Evolutionary conservation across 2,113 vertebrate species (phyloP), one percentile per base, ranked within the genome.

Genomic region (Sitta europaea): DNA sequence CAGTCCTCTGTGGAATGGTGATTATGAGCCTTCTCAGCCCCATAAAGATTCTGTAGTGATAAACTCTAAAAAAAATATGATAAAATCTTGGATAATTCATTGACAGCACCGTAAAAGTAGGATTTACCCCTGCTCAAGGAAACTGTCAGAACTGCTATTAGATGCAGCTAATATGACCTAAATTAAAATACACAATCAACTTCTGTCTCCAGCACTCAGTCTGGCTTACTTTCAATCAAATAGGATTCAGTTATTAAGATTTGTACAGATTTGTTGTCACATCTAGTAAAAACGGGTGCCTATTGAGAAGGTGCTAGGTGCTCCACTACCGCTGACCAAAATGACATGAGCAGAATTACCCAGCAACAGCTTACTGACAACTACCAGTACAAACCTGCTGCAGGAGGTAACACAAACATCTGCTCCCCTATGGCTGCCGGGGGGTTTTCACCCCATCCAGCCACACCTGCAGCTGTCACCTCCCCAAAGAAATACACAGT

Each of bases 221-320:
- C 23, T 94, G 84, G 65, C 50, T 85, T 54, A 43, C 33, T 75
- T 84, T 81, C 76, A 91, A 65, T 61, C 58, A 87, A 72, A 91
- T 10, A 68, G 12, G 42, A 72, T 38, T 43, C 25, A 68, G 74
- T 68, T 55, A 88, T 81, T 85, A 68, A 47, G 36, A 87, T 89
- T 57, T 91, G 25, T 23, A 59, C 53, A 63, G 42, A 43, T 25
- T 29, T 74, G 9, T 57, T 94, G 63, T 75, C 53, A 72, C 48
- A 65, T 28, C 25, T 16, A 45, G 24, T 68, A 68, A 84, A 94
- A 92, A 92, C 5, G 10, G 12, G 47, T 92, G 57, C 16, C 83
- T 84, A 10, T 29, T 2, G 0, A 78, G 63, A 90, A 77, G 7
- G 43, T 47, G n/a, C 29, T 36, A 35, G 83, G 40, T 67, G 42